Conservation (phyloP, 2,113 vertebrate species). For the Eptesicus fuscus region DNA sequence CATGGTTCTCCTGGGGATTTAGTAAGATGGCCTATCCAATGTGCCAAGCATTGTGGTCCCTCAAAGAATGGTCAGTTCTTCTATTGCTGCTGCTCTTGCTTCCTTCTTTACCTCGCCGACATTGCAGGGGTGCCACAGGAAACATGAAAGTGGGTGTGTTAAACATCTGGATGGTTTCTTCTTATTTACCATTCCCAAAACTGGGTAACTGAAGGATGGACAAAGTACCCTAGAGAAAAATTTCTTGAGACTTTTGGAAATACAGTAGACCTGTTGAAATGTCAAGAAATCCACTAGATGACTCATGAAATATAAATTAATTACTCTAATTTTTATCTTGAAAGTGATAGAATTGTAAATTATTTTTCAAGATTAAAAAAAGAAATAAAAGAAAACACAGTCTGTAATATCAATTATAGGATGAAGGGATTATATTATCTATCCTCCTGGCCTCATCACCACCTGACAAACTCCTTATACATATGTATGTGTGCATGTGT, state of each 20-base stretch:
- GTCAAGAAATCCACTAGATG: not conserved
- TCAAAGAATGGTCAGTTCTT: not conserved
- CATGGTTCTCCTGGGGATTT: not conserved
- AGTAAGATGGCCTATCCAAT: not conserved
- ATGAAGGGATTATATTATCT: not conserved
- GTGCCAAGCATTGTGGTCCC: not conserved
- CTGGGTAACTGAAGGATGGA: not conserved
- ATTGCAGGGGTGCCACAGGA: not conserved
- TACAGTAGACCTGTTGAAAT: not conserved
- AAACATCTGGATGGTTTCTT: not conserved
- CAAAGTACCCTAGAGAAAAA: not conserved
- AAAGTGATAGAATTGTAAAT: not conserved
- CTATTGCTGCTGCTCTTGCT: not conserved
- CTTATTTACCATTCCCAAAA: not conserved
- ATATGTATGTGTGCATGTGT: not conserved
- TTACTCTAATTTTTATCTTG: not conserved
- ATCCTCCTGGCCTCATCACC: not conserved
- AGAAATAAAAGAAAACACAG: not conserved
- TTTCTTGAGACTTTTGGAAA: not conserved
- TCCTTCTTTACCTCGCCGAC: not conserved
- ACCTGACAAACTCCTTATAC: not conserved
- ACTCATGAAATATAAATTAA: not conserved
- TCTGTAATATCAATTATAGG: not conserved
- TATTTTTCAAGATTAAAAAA: constrained; percentile 23
- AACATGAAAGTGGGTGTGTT: not conserved